Percentiles rank a stretch among this genome's conserved stretches.
Conservation (phyloP, 2,797 vertebrate species). For the Simalia tracyae region DNA sequence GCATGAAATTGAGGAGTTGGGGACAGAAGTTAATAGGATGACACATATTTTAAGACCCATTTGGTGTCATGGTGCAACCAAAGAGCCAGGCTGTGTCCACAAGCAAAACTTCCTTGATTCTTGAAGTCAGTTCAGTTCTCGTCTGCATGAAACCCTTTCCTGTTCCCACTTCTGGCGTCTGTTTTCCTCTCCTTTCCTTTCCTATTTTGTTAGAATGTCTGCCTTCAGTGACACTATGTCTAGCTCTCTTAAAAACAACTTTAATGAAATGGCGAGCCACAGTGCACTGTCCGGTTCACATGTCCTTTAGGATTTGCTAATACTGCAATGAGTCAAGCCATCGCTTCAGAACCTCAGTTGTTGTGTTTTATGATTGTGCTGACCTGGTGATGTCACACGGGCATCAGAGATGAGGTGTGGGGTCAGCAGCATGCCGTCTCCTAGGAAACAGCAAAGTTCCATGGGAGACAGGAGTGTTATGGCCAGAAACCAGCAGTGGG, state of each 20-base stretch:
- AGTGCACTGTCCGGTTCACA: slow-evolving; percentile 45
- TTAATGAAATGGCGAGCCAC: slow-evolving; percentile 56
- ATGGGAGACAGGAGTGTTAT: slow-evolving; percentile 10
- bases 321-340: slow-evolving; percentile 49
- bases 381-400: slow-evolving; percentile 61
- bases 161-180: neutral
- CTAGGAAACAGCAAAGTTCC: slow-evolving; percentile 56
- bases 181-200: slow-evolving; percentile 9
- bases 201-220: slow-evolving; percentile 51
- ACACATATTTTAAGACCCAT: slow-evolving; percentile 45
- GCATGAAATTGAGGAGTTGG: slow-evolving; percentile 45
- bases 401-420: slow-evolving; percentile 32
- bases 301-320: slow-evolving; percentile 58
- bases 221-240: slow-evolving; percentile 65
- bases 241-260: slow-evolving; percentile 56
- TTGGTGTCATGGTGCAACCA: slow-evolving; percentile 28
- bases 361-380: slow-evolving; percentile 58
- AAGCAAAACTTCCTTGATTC: slow-evolving; percentile 47
- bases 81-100: slow-evolving; percentile 48
- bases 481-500: slow-evolving; percentile 32
- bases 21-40: slow-evolving; percentile 32
- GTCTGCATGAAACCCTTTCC: slow-evolving; percentile 43
- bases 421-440: slow-evolving; percentile 53
- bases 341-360: slow-evolving; percentile 9
- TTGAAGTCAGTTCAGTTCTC: slow-evolving; percentile 26